A percentile compares a stretch with the other conserved stretches of the same genome.
Conservation (phyloP, 2,797 vertebrate species). For the Sebastes iracundus region DNA sequence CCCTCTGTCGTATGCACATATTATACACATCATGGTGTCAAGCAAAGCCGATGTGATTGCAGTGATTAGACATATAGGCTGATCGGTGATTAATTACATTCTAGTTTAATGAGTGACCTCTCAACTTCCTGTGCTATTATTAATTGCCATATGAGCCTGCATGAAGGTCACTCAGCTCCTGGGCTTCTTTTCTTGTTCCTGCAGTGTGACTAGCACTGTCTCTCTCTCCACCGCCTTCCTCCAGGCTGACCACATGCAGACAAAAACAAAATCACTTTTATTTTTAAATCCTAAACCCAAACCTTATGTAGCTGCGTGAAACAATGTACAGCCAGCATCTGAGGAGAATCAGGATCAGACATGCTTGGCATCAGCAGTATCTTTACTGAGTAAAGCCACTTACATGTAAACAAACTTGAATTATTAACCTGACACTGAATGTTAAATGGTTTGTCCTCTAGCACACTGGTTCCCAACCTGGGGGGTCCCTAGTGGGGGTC, state of each 20-base stretch:
- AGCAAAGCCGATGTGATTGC: background rate
- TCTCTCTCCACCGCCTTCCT: constrained; percentile 51
- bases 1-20: constrained; percentile 21
- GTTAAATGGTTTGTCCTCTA: background rate
- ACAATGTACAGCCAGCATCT: background rate
- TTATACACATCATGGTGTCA: background rate
- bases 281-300: background rate
- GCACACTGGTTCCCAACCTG: too few relatives aligned
- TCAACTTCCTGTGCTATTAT: constrained; percentile 7
- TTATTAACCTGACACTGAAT: background rate
- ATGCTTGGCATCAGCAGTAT: background rate
- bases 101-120: background rate
- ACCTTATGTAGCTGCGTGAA: background rate
- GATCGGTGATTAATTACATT: background rate
- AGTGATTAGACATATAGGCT: background rate
- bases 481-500: too few relatives aligned
- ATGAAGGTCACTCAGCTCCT: constrained; percentile 7
- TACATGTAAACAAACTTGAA: background rate
- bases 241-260: constrained; percentile 74
- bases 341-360: background rate
- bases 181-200: background rate
- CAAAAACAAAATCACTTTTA: constrained; percentile 1
- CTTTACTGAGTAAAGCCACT: background rate
- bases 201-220: background rate
- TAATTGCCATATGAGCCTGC: background rate